Percentiles rank a stretch among this genome's conserved stretches.
These are phyloP conservation scores for Phytoseiulus persimilis DNA, from an alignment of 2,888 invertebrate species.

Conservation along the genomic window DNA sequence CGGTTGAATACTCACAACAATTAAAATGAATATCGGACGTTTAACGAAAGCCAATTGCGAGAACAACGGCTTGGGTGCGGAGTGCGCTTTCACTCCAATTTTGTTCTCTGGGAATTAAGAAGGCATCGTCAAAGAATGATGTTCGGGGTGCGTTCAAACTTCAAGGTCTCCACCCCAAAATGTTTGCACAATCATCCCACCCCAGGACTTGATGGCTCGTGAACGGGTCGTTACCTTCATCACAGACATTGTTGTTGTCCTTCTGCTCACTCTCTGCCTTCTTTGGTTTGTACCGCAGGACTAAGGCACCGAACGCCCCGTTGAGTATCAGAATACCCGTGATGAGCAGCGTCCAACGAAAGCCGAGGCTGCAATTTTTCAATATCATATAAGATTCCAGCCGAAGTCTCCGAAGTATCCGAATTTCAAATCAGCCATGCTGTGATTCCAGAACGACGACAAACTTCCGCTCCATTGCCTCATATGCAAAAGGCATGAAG, in stretches of 20 bases:
- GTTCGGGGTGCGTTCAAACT: no score
- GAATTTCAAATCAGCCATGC: neutral
- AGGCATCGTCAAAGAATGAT: no score
- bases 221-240: neutral
- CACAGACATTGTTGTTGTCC: neutral
- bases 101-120: neutral
- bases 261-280: neutral
- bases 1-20: neutral
- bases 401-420: no score
- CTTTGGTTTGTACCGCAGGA: neutral
- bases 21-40: slow-evolving; percentile 16
- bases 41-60: slow-evolving; percentile 21
- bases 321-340: neutral
- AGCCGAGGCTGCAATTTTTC: neutral
- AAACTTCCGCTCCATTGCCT: slow-evolving; percentile 10
- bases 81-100: neutral
- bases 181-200: no score
- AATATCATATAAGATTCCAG: neutral
- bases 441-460: neutral
- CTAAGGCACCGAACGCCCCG: neutral
- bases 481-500: slow-evolving; percentile 26
- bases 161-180: no score
- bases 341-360: slow-evolving; percentile 10
- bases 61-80: neutral
- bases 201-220: no score